Conservation (phyloP, 2,113 vertebrate genomes). For the Tupaia chinensis region DNA sequence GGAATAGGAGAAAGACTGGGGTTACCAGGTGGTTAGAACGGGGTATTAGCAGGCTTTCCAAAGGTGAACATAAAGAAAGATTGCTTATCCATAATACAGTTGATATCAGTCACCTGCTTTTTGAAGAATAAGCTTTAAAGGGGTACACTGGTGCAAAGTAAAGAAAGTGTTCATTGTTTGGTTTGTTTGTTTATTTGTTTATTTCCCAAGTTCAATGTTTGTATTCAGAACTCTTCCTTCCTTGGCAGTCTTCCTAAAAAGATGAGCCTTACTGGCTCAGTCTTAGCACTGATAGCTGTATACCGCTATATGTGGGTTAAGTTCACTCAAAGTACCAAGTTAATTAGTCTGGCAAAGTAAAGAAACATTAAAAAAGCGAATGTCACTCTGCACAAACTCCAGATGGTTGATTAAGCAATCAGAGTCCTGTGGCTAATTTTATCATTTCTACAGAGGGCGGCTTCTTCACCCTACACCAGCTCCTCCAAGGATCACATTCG, state of each 20-base stretch:
- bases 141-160: background rate
- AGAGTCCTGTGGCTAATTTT: conserved; percentile 33
- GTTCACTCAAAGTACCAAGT: conserved; percentile 4
- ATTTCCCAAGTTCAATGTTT: background rate
- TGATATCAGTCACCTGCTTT: background rate
- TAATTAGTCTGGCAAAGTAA: conserved; percentile 39
- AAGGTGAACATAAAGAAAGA: background rate
- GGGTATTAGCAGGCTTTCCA: background rate
- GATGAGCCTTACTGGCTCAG: background rate
- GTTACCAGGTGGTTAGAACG: background rate
- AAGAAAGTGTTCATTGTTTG: background rate
- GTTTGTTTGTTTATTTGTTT: background rate
- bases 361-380: conserved; percentile 22
- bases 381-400: background rate
- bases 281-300: background rate
- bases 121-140: conserved; percentile 29
- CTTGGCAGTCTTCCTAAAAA: background rate
- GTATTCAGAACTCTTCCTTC: background rate
- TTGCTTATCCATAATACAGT: background rate
- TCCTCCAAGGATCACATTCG: background rate
- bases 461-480: background rate
- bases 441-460: background rate
- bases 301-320: background rate
- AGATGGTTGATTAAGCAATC: conserved; percentile 43
- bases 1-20: background rate